Evolutionary conservation across 2,113 vertebrate species (phyloP), one percentile per base, ranked within the genome.

Genomic region (Ctenodactylus gundi): DNA sequence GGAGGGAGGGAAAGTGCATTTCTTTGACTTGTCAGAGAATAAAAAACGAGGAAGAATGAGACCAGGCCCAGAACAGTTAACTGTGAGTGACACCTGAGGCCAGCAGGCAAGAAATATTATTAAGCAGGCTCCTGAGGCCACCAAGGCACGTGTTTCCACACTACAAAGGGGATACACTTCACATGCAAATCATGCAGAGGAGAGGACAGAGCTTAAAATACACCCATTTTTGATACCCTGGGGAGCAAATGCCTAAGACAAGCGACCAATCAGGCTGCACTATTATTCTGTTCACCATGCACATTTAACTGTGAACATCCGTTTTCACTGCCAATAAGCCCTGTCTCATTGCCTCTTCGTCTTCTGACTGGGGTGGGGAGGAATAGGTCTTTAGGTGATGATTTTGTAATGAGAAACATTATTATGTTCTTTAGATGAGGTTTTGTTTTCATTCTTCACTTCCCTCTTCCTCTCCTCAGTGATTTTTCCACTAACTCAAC

Each of bases 271-370:
- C 67, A 53, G 65, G 89, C 95, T 65, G 94, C 77, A 94, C 97
- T 91, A 96, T 98, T 97, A 97, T 92, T 44, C 90, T 87, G 94
- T 97, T 98, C 80, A 6, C 14, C 64, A 0, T 97, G 95, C 83
- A 97, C 93, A 93, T 97, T 97, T 98, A 97, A 98, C 97, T 98
- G 98, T 98, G 97, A 98, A 90, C 91, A 97, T 3, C 88, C 87
- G 44, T 96, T 97, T 97, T 97, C 98, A 98, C 97, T 98, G 98
- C 98, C 98, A 97, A 98, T 95, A 98, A 98, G 94, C 94, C 96
- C 96, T 23, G 60, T 95, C 97, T 96, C 95, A 97, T 98, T 97
- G 96, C 97, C 97, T 97, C 97, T 97, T 97, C 97, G 95, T 93
- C 97, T 93, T 97, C 95, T 90, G 67, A 96, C n/a, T 95, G 94